Conservation (phyloP, 2,888 invertebrate genomes). For the Alviniconcha strummeri region DNA sequence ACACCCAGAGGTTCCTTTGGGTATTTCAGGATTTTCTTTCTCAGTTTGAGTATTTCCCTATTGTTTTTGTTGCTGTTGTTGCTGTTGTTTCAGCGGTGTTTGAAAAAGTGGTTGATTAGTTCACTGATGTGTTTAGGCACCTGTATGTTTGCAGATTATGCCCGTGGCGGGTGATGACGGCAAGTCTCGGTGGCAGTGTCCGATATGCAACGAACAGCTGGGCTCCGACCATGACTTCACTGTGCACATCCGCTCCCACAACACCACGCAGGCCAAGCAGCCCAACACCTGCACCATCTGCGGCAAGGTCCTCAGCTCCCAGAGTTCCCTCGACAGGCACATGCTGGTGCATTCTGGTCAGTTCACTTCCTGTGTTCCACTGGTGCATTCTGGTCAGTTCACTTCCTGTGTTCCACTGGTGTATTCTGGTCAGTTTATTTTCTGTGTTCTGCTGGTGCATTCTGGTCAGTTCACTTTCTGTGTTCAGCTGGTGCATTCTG, state of each 20-base stretch:
- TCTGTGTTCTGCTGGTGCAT: too few species aligned
- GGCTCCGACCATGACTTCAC: constrained; percentile 82
- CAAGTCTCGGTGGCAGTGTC: constrained; percentile 77
- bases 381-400: too few species aligned
- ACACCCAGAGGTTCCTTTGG: too few species aligned
- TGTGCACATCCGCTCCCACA: constrained; percentile 79
- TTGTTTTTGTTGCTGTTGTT: too few species aligned
- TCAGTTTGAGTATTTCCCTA: too few species aligned
- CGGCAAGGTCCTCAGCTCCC: constrained; percentile 83
- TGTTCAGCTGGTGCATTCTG: too few species aligned
- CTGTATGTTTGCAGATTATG: constrained; percentile 60
- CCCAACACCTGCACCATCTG: constrained; percentile 80
- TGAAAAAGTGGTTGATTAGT: too few species aligned
- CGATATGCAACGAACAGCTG: constrained; percentile 80
- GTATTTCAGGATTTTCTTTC: too few species aligned
- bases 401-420: too few species aligned
- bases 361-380: constrained; percentile 16
- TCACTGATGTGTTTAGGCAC: neutral
- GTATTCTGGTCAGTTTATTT: too few species aligned
- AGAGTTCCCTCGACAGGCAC: constrained; percentile 86
- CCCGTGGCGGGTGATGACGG: constrained; percentile 64
- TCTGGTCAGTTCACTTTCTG: too few species aligned
- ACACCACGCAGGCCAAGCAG: constrained; percentile 52
- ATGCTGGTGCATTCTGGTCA: constrained; percentile 83
- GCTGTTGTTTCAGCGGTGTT: too few species aligned